Percentiles rank a stretch among this genome's conserved stretches.
phyloP scores from a whole-genome alignment of 2,888 invertebrate species.

The Ophion ellenae region DNA sequence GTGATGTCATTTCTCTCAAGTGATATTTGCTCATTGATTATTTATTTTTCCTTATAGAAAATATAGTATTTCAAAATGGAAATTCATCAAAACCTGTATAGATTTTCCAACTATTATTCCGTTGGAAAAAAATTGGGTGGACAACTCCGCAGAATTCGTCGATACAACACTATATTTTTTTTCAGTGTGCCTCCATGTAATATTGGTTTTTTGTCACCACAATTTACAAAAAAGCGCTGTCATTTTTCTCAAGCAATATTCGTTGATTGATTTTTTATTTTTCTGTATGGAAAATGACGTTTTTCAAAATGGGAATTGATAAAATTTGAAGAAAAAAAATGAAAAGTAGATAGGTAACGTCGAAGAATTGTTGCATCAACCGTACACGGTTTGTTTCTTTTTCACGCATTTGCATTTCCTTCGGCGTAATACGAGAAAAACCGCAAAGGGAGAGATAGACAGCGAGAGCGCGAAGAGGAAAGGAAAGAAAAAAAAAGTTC shows the following conservation, averaged over 20 bases:
- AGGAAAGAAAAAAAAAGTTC: constrained; percentile 35
- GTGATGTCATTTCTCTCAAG: no score
- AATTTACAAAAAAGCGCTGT: neutral
- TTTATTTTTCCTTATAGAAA: no score
- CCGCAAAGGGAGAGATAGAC: constrained; percentile 3
- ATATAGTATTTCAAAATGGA: no score
- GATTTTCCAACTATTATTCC: no score
- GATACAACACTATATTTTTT: no score
- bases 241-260: neutral
- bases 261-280: neutral
- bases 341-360: neutral
- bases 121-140: no score
- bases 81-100: no score
- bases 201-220: neutral
- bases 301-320: neutral
- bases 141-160: no score
- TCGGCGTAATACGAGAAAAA: constrained; percentile 39
- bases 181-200: no score
- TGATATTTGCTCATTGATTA: no score
- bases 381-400: neutral
- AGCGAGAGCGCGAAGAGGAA: constrained; percentile 7
- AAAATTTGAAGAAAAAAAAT: neutral
- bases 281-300: neutral
- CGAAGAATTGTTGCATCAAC: constrained; percentile 7
- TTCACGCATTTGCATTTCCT: constrained; percentile 28